These are phyloP conservation scores for Platygyra sinensis DNA, from an alignment of 64 coral and sea anemone species.

Conservation along the genomic window DNA sequence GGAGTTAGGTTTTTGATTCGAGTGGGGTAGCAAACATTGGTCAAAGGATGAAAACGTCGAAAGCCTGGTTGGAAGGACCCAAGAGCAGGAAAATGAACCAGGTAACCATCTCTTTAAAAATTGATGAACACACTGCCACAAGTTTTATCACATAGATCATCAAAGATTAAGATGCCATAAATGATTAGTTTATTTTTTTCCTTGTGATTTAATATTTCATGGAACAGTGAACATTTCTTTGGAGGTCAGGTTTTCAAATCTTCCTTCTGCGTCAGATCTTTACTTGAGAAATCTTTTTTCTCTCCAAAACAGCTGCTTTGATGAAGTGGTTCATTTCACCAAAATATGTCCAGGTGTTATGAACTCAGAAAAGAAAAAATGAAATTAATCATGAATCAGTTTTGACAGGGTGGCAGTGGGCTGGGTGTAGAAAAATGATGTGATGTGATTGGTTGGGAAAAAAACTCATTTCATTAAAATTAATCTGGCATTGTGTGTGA, in stretches of 20 bases:
- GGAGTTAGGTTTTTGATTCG: conserved; percentile 4
- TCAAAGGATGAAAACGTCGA: conserved; percentile 16
- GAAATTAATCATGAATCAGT: conserved; percentile 51
- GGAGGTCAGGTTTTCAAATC: background rate
- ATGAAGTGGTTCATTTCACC: conserved; percentile 17
- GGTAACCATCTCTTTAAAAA: conserved; percentile 46
- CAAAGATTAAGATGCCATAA: conserved; percentile 33
- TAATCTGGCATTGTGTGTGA: conserved; percentile 23
- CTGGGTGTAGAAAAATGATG: conserved; percentile 9
- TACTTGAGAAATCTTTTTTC: background rate
- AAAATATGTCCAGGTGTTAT: conserved; percentile 25
- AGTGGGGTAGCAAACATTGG: conserved; percentile 8
- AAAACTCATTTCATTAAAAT: conserved; percentile 47
- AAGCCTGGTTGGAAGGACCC: conserved; percentile 31
- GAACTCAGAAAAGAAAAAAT: background rate
- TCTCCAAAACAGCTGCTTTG: conserved; percentile 16
- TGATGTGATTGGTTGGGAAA: conserved; percentile 12
- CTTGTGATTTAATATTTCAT: conserved; percentile 33
- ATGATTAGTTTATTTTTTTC: conserved; percentile 32
- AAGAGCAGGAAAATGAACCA: conserved; percentile 7
- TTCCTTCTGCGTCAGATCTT: background rate
- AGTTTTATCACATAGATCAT: conserved; percentile 36
- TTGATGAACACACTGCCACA: conserved; percentile 44
- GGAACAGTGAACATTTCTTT: background rate
- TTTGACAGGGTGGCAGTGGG: conserved; percentile 17